Conservation (phyloP, 2,113 vertebrate species). For the Athene noctua region DNA sequence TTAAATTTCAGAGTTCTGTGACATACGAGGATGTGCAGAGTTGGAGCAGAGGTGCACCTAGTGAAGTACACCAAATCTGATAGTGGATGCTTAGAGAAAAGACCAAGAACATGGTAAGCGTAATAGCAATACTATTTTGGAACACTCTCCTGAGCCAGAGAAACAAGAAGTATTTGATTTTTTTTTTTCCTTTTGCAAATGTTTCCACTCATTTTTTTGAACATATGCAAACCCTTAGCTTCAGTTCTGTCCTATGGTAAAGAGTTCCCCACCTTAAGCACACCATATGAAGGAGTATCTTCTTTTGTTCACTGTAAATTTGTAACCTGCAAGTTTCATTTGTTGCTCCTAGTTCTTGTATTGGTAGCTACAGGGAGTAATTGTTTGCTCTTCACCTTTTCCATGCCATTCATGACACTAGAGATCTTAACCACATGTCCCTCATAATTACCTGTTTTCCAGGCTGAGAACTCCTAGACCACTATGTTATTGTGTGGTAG, state of each 20-base stretch:
- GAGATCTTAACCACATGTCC: neutral
- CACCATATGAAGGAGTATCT: neutral
- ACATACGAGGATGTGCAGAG: too few relatives aligned
- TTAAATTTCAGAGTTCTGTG: neutral
- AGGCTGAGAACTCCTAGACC: neutral
- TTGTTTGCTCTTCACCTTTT: neutral
- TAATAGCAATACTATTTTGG: neutral
- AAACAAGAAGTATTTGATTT: neutral
- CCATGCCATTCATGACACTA: neutral
- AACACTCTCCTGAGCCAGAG: neutral
- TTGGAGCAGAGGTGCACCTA: neutral
- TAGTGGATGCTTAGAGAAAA: neutral
- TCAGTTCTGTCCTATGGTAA: neutral
- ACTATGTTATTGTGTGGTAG: neutral
- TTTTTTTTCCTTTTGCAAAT: neutral
- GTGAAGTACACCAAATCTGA: neutral
- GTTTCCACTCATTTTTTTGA: neutral
- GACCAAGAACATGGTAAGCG: neutral
- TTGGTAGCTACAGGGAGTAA: neutral
- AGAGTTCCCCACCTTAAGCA: neutral
- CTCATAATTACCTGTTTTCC: neutral
- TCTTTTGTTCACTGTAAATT: neutral
- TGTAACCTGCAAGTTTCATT: neutral
- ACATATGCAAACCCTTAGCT: rapidly evolving
- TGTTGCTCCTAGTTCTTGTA: neutral